Percentiles rank a stretch among this genome's conserved stretches.
Conservation (phyloP, 2,888 invertebrate species). For the Drosophila algonquin region DNA sequence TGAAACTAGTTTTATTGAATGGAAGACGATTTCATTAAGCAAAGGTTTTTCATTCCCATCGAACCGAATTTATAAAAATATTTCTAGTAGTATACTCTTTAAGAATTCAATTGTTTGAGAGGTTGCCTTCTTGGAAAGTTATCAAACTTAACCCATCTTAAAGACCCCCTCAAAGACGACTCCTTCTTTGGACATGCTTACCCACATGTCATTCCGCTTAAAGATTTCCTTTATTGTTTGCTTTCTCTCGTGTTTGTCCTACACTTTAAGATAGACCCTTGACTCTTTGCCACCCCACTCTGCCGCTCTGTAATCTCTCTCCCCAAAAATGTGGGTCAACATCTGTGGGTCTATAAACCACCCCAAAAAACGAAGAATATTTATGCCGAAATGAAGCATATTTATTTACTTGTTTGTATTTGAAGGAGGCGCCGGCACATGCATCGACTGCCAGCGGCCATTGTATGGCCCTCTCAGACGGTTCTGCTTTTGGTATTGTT, state of each 20-base stretch:
- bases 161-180: background rate
- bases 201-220: background rate
- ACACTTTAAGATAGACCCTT: slow-evolving; percentile 24
- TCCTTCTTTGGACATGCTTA: background rate
- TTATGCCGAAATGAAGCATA: slow-evolving; percentile 41
- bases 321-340: slow-evolving; percentile 37
- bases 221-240: slow-evolving; percentile 10
- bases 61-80: background rate
- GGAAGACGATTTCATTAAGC: background rate
- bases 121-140: background rate
- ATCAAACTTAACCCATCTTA: background rate
- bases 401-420: slow-evolving; percentile 39
- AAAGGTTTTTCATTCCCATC: background rate
- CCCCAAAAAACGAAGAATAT: slow-evolving; percentile 41
- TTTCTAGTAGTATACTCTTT: background rate
- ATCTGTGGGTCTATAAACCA: slow-evolving; percentile 24
- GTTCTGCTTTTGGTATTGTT: slow-evolving; percentile 41
- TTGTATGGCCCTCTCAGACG: slow-evolving; percentile 25
- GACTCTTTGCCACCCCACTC: background rate
- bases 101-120: background rate
- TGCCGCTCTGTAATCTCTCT: slow-evolving; percentile 23
- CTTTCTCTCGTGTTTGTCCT: slow-evolving; percentile 7
- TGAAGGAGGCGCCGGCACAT: slow-evolving; percentile 7
- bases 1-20: background rate
- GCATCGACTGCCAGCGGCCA: slow-evolving; percentile 16